Conservation (phyloP, 2,888 invertebrate species). For the Orchesella flavescens region DNA sequence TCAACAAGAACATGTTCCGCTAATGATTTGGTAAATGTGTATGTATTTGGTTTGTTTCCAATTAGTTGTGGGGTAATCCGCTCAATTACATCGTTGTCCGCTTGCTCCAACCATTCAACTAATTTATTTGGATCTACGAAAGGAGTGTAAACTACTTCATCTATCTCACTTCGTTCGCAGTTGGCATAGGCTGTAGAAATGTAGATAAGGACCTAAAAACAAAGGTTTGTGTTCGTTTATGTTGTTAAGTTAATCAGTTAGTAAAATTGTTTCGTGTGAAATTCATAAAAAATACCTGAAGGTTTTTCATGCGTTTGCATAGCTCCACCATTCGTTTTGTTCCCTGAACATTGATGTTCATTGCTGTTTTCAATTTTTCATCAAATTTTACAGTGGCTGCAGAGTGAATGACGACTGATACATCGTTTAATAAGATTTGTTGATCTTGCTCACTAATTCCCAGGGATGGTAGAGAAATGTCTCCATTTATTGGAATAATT, state of each 20-base stretch:
- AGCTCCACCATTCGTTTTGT: slow-evolving; percentile 92
- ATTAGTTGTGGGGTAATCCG: slow-evolving; percentile 81
- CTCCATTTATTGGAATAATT: slow-evolving; percentile 84
- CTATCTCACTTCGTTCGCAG: slow-evolving; percentile 88
- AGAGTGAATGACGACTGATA: slow-evolving; percentile 95
- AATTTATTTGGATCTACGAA: slow-evolving; percentile 82
- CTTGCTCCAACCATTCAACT: slow-evolving; percentile 80
- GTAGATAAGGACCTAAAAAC: slow-evolving; percentile 83
- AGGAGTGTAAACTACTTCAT: slow-evolving; percentile 84
- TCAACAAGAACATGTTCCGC: slow-evolving; percentile 92
- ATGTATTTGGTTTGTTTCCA: slow-evolving; percentile 95
- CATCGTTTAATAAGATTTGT: slow-evolving; percentile 80
- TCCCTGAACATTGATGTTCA: slow-evolving; percentile 96
- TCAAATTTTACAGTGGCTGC: slow-evolving; percentile 99
- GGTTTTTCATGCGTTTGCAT: slow-evolving; percentile 89
- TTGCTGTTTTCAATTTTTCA: slow-evolving; percentile 94
- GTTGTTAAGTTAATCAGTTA: no score
- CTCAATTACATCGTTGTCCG: slow-evolving; percentile 89
- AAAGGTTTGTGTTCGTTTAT: neutral
- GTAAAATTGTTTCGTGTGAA: no score
- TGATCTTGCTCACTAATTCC: slow-evolving; percentile 88
- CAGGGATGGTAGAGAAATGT: slow-evolving; percentile 87
- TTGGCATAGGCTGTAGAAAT: slow-evolving; percentile 99
- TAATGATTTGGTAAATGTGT: slow-evolving; percentile 96
- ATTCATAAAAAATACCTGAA: slow-evolving; percentile 81